Percentiles rank a stretch among this genome's conserved stretches.
Evolutionary conservation across 2,888 invertebrate species (phyloP).

Genomic region (Megaustenia siamemsis): DNA sequence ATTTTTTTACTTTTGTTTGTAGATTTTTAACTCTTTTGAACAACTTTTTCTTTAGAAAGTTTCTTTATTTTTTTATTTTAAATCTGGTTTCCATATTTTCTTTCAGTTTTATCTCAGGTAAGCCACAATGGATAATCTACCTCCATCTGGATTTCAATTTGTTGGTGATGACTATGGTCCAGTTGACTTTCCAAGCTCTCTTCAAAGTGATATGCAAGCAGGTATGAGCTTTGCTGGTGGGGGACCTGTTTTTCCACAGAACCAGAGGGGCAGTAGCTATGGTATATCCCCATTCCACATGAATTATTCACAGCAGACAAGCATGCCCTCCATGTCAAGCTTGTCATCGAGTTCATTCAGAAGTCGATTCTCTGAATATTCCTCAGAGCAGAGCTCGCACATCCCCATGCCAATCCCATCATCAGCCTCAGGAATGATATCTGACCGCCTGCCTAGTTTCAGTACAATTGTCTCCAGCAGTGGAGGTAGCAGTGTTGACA

Average conservation of each 20-base stretch:
- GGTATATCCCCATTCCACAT: constrained; percentile 53
- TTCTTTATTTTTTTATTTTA: no score
- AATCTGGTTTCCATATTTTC: no score
- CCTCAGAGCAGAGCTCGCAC: constrained; percentile 50
- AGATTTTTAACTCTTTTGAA: no score
- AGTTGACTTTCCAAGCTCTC: constrained; percentile 55
- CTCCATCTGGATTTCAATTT: constrained; percentile 53
- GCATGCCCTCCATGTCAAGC: constrained; percentile 47
- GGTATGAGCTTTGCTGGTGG: constrained; percentile 50
- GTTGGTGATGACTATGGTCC: constrained; percentile 54
- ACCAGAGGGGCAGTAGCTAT: constrained; percentile 49
- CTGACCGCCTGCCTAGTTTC: constrained; percentile 58
- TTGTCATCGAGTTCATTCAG: constrained; percentile 46
- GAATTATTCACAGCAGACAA: constrained; percentile 51
- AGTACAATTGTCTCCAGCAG: constrained; percentile 56
- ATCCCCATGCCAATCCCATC: constrained; percentile 48
- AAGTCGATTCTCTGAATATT: constrained; percentile 47
- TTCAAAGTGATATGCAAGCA: constrained; percentile 48
- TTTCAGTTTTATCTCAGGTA: constrained; percentile 14
- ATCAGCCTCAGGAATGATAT: constrained; percentile 52
- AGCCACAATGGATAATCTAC: constrained; percentile 48
- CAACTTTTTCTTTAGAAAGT: no score
- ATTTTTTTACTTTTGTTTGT: no score
- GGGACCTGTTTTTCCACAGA: constrained; percentile 51
- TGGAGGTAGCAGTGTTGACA: constrained; percentile 49